Base-by-base conservation (phyloP, 1,140 invertebrate species). In the Bombus sylvicola region DNA sequence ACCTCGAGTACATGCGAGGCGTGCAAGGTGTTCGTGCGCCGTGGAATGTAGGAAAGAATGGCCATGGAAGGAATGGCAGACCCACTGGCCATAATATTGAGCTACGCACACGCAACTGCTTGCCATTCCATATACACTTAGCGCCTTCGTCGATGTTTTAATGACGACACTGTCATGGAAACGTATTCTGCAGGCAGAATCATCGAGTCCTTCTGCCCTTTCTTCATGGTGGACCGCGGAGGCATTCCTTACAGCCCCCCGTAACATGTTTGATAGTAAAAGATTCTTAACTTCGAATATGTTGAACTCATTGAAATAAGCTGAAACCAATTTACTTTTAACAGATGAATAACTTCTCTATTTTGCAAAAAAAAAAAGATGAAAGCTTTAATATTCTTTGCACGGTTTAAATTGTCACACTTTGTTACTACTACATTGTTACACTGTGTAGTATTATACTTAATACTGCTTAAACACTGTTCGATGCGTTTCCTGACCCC, bases 51-150 rank as follows among this genome's bases (percentile, higher is more conserved):
- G 39, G 4, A 72, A 80, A 78, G 68, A 85, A 39, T 72, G 83
- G 57, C 76, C 76, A 41, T 72, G 76, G 76, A 85, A 78, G 83
- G 57, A 75, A 80, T 41, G 31, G 25, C n/a, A 39, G 75, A 64
- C 53, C 57, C 34, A 43, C 22, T 77, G 47, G 53, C 57, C 53
- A 80, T 80, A 85, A 85, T 79, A 80, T 78, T 43, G 15, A 34
- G n/a, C 13, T 39, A n/a, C 39, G 41, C 41, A 71, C 41, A 80
- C 68, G 66, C 41, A 80, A 85, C 57, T 66, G n/a, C 37, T 59
- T 43, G 47, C 76, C 28, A 72, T 80, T 72, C 68, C 57, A 72
- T 62, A 53, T 85, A 72, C 68, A 53, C 43, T 72, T 80, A 39
- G 31, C 53, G 43, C 57, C 34, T 85, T 59, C 8, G 57, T n/a